Conservation (phyloP, 2,888 invertebrate species). For the Zelleria hepariella region DNA sequence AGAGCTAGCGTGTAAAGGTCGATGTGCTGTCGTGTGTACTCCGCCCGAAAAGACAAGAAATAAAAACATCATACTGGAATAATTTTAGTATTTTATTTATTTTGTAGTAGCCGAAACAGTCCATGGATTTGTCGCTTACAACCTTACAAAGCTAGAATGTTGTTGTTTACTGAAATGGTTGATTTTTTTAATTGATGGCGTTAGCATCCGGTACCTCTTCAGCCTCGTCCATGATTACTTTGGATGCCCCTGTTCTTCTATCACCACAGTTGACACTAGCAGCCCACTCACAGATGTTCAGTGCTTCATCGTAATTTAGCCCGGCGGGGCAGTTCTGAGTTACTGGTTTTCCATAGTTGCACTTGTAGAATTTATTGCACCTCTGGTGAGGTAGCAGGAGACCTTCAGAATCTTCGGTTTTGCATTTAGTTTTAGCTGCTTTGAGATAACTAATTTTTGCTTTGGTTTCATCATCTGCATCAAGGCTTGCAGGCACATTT, state of each 20-base stretch:
- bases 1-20: no score
- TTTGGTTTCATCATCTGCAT: not conserved
- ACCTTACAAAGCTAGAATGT: no score
- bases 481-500: conserved; percentile 3
- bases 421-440: not conserved
- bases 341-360: not conserved
- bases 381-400: not conserved
- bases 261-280: not conserved
- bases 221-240: no score
- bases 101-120: no score
- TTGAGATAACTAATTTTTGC: not conserved
- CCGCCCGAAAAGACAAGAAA: no score
- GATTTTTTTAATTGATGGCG: no score
- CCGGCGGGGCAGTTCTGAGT: not conserved
- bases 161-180: no score
- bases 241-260: not conserved
- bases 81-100: no score
- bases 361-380: conserved; percentile 1
- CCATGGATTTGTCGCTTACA: no score
- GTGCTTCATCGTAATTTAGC: not conserved
- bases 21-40: no score
- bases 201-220: no score
- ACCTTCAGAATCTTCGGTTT: not conserved
- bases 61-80: no score
- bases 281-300: not conserved